Base-by-base conservation (phyloP, 2,113 vertebrate genomes). In the Grammomys surdaster region DNA sequence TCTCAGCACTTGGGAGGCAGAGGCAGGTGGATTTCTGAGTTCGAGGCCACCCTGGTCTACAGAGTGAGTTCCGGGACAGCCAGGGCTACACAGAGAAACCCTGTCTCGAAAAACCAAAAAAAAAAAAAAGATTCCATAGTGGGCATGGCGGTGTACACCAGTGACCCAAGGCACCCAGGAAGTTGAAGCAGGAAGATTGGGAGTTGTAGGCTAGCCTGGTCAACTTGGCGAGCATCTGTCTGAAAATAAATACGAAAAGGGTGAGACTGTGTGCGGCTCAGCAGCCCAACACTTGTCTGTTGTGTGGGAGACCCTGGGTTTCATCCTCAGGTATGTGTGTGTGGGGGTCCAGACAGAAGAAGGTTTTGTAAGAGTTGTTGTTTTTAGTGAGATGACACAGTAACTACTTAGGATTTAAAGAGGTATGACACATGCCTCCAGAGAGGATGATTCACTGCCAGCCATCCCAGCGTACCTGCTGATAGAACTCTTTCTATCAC, bases 371-470 rank as follows among this genome's bases (percentile, higher is more conserved):
- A 91, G 73, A 90, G 75, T n/a, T 14, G 60, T 48, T 63, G 72
- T 56, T 87, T 31, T 96, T 89, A 63, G 92, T 96, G 78, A 91
- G 91, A 69, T 89, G 24, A n/a, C 31, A 60, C 6, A 22, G 67
- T 73, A 84, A 48, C 73, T 67, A 20, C 36, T 70, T 80, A 89
- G 92, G n/a, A 93, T 63, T 70, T 94, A 65, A 90, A 24, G 80
- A 82, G 82, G 76, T 94, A 40, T 76, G 63, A 67, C 70, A 88
- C 75, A 36, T 88, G 70, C 76, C 94, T 77, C 78, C 54, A 86
- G 84, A 94, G 94, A 93, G 75, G 69, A 73, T 93, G 96, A 91
- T 46, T 96, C 94, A 88, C 43, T 51, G n/a, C 40, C 75, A 40
- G 81, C 51, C 60, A 56, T 85, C 46, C 40, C 43, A 54, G 26